These are phyloP conservation scores for Lethenteron camtschaticum DNA, from an alignment of 2,113 vertebrate species.

Conservation along the genomic window DNA sequence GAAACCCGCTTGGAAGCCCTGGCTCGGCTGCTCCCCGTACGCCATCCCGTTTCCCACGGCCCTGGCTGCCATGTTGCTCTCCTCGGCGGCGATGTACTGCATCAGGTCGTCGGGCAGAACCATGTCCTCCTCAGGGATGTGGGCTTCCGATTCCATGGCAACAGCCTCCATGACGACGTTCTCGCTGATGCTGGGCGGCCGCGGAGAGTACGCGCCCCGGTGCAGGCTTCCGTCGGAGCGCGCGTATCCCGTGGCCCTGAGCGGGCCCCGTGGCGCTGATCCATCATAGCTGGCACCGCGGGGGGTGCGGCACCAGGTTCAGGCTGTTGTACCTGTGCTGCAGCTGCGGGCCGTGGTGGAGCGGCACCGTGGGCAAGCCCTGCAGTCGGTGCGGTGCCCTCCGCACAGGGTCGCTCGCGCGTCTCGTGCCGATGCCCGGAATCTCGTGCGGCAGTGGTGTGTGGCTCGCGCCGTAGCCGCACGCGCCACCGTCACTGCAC, in stretches of 20 bases:
- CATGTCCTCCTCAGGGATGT: conserved; percentile 38
- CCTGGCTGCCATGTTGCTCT: conserved; percentile 11
- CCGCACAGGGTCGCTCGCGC: conserved; percentile 66
- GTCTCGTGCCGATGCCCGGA: conserved; percentile 24
- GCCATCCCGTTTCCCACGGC: too few relatives aligned
- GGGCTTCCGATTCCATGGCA: conserved; percentile 19
- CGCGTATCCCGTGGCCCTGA: too few relatives aligned
- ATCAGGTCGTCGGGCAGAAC: conserved; percentile 82
- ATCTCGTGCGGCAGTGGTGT: conserved; percentile 52
- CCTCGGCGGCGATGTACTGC: conserved; percentile 46
- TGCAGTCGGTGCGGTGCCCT: conserved; percentile 16
- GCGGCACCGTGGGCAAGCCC: too few relatives aligned
- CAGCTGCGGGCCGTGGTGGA: too few relatives aligned
- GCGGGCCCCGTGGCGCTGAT: too few relatives aligned
- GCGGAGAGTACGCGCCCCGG: conserved; percentile 25
- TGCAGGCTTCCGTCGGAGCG: too few relatives aligned
- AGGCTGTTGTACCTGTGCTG: too few relatives aligned
- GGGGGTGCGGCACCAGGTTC: too few relatives aligned
- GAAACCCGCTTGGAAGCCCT: too few relatives aligned
- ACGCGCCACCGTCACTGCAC: conserved; percentile 29
- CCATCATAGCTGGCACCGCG: too few relatives aligned
- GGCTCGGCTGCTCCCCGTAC: too few relatives aligned
- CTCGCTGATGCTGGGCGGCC: conserved; percentile 73
- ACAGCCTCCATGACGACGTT: conserved; percentile 46
- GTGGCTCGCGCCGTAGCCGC: conserved; percentile 20